Conservation (phyloP, 1,140 invertebrate species). For the Papilio polyxenes region DNA sequence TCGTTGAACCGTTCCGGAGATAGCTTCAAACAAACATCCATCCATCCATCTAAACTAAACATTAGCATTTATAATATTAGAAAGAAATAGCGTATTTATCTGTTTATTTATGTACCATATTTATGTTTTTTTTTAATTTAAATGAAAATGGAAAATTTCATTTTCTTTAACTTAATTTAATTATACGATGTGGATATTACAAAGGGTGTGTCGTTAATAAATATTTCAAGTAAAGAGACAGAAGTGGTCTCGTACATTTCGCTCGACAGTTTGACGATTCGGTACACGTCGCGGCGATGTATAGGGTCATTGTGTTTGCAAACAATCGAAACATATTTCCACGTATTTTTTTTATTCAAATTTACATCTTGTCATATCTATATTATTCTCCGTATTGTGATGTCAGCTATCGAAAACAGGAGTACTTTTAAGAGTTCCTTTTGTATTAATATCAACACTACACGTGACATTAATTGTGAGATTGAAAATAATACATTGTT, state of each 20-base stretch:
- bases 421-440: background rate
- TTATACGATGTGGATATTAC: too few relatives aligned
- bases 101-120: too few relatives aligned
- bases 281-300: slow-evolving; percentile 49
- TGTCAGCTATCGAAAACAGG: slow-evolving; percentile 2
- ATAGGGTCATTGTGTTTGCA: slow-evolving; percentile 57
- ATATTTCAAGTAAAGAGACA: slow-evolving; percentile 30
- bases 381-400: slow-evolving; percentile 13
- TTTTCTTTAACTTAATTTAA: too few relatives aligned
- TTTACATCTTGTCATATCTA: slow-evolving; percentile 31
- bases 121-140: too few relatives aligned
- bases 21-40: too few relatives aligned
- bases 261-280: slow-evolving; percentile 46
- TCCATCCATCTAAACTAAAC: too few relatives aligned
- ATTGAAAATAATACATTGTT: too few relatives aligned
- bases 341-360: slow-evolving; percentile 55
- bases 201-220: background rate
- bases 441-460: background rate
- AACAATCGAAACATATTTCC: slow-evolving; percentile 67
- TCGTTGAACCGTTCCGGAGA: too few relatives aligned
- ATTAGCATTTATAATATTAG: too few relatives aligned
- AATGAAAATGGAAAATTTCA: too few relatives aligned
- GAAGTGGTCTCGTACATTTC: slow-evolving; percentile 37
- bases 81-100: too few relatives aligned
- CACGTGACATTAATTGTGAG: background rate